Percentiles rank a stretch among this genome's conserved stretches.
These are phyloP conservation scores for Heliconius hermathena DNA, from an alignment of 1,140 invertebrate species.

Conservation along the genomic window DNA sequence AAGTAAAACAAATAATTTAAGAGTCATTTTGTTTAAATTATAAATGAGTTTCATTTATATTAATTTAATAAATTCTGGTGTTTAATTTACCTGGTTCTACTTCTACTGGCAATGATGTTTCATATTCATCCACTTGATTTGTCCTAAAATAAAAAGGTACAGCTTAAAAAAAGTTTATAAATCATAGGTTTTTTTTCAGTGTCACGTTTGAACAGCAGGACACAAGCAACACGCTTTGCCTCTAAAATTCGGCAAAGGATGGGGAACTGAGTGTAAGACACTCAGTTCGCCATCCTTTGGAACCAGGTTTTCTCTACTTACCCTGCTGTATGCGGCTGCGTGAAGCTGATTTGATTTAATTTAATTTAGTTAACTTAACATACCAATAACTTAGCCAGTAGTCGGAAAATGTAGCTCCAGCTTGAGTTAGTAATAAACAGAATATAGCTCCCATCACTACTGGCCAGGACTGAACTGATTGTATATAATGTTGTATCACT, in stretches of 20 bases:
- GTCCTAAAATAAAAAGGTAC: constrained; percentile 56
- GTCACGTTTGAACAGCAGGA: background rate
- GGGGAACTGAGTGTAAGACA: too few species aligned
- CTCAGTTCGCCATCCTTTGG: too few species aligned
- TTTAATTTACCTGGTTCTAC: constrained; percentile 49
- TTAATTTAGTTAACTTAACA: constrained; percentile 25
- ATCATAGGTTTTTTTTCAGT: background rate
- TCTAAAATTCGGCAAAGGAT: too few species aligned
- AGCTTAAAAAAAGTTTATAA: background rate
- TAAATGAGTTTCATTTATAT: too few species aligned
- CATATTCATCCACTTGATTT: constrained; percentile 63
- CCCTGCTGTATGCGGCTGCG: too few species aligned
- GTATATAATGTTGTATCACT: constrained; percentile 58
- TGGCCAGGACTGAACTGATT: constrained; percentile 82
- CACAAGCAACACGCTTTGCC: too few species aligned
- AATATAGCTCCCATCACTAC: constrained; percentile 83
- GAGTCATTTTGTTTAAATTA: too few species aligned
- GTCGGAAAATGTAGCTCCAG: constrained; percentile 87
- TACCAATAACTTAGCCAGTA: constrained; percentile 92
- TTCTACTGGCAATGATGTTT: constrained; percentile 51
- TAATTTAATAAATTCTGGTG: too few species aligned
- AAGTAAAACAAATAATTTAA: background rate
- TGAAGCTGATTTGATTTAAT: too few species aligned
- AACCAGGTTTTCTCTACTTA: too few species aligned
- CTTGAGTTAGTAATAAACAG: constrained; percentile 86